A percentile compares a stretch with the other conserved stretches of the same genome.
phyloP scores from a whole-genome alignment of 2,113 vertebrate species.

The Grus americana region DNA sequence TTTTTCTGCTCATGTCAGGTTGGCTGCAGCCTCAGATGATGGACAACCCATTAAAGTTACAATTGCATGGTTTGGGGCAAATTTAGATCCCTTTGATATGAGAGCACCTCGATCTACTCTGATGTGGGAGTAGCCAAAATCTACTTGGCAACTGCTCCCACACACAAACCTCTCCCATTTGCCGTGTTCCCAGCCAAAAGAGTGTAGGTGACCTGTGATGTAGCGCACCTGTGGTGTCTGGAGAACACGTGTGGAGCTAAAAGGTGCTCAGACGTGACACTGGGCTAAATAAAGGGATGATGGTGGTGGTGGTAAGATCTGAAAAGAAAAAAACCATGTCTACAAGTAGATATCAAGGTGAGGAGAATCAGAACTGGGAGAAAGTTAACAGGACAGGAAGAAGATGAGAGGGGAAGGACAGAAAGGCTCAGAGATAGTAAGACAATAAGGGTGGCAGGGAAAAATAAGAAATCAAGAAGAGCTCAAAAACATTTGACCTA shows the following conservation, averaged over 20 bases:
- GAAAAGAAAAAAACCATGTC: background rate
- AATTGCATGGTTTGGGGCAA: background rate
- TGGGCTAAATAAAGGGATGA: background rate
- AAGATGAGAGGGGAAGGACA: background rate
- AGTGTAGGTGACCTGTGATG: rapidly evolving
- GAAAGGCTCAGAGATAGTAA: background rate
- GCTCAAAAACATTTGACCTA: background rate
- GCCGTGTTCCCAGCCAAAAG: background rate
- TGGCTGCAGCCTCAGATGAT: background rate
- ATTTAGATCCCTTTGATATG: background rate
- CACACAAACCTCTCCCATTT: background rate
- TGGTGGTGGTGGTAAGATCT: background rate
- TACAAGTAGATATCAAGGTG: background rate
- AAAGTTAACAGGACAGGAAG: background rate
- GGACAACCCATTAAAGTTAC: background rate
- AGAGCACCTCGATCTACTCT: background rate
- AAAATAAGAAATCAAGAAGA: background rate
- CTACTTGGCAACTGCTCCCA: background rate
- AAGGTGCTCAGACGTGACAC: background rate
- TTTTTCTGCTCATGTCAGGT: background rate
- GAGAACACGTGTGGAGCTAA: rapidly evolving
- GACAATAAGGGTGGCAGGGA: background rate
- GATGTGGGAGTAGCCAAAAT: background rate
- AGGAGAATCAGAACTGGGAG: background rate
- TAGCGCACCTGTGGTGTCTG: background rate